phyloP scores from a whole-genome alignment of 2,888 invertebrate genomes.

The Protodeltote pygarga region DNA sequence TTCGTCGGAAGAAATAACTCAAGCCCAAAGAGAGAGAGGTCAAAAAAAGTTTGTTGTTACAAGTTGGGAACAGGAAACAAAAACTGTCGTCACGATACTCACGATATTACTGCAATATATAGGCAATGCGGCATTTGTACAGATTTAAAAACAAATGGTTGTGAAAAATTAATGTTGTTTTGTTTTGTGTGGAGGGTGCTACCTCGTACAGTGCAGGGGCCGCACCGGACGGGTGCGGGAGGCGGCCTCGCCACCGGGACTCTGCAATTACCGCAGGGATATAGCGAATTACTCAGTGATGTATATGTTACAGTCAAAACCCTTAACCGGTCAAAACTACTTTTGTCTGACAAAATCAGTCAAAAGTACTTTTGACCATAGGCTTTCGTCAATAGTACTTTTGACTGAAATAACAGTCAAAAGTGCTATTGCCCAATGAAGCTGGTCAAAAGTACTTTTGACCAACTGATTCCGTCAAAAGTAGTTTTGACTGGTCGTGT shows the following conservation, averaged over 20 bases:
- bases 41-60: slow-evolving; percentile 59
- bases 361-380: no score
- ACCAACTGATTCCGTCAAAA: no score
- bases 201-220: slow-evolving; percentile 32
- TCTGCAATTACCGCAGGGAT: slow-evolving; percentile 54
- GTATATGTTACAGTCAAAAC: no score
- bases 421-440: no score
- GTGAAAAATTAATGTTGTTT: slow-evolving; percentile 44
- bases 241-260: slow-evolving; percentile 20
- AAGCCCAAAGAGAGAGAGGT: slow-evolving; percentile 49
- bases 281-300: slow-evolving; percentile 56
- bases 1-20: slow-evolving; percentile 69
- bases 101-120: slow-evolving; percentile 38
- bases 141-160: slow-evolving; percentile 53
- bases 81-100: slow-evolving; percentile 51
- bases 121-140: slow-evolving; percentile 36
- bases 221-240: slow-evolving; percentile 25
- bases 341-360: no score
- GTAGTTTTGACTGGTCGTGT: no score
- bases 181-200: slow-evolving; percentile 39
- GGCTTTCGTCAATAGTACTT: no score
- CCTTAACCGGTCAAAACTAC: no score
- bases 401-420: no score
- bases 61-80: slow-evolving; percentile 55
- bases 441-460: no score